phyloP scores from a whole-genome alignment of 2,113 vertebrate species.

The Ranitomeya variabilis region DNA sequence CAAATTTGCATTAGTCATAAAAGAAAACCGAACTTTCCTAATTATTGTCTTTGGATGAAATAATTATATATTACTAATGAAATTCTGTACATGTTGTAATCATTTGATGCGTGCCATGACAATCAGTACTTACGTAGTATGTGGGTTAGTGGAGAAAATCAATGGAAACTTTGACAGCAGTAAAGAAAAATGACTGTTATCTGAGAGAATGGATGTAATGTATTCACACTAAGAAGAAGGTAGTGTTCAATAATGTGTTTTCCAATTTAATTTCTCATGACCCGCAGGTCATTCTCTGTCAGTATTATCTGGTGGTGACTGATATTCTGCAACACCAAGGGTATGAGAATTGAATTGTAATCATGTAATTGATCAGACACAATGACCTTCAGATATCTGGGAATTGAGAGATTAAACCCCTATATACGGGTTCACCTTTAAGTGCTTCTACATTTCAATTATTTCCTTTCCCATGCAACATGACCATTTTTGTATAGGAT shows the following conservation, averaged over 20 bases:
- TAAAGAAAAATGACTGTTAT: conserved; percentile 49
- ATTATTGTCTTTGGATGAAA: background rate
- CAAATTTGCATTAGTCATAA: background rate
- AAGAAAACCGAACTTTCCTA: background rate
- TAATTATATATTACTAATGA: background rate
- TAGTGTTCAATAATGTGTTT: conserved; percentile 52
- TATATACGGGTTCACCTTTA: conserved; percentile 3
- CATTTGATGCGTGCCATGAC: background rate
- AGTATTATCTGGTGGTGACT: conserved; percentile 54
- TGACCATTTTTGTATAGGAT: background rate
- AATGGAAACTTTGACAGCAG: conserved; percentile 18
- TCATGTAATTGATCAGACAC: conserved; percentile 52
- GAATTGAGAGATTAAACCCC: conserved; percentile 26
- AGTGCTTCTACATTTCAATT: background rate
- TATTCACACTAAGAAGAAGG: conserved; percentile 45
- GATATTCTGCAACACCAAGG: conserved; percentile 45
- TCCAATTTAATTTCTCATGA: conserved; percentile 56
- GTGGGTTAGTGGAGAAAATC: conserved; percentile 34
- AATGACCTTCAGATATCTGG: conserved; percentile 55
- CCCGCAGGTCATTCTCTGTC: conserved; percentile 54
- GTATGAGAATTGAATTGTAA: conserved; percentile 51
- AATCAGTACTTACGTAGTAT: background rate
- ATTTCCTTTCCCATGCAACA: background rate
- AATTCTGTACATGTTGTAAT: background rate
- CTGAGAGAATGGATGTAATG: conserved; percentile 35